A percentile compares a stretch with the other conserved stretches of the same genome.
phyloP scores from a whole-genome alignment of 1,140 invertebrate species.

The Drosophila eugracilis region DNA sequence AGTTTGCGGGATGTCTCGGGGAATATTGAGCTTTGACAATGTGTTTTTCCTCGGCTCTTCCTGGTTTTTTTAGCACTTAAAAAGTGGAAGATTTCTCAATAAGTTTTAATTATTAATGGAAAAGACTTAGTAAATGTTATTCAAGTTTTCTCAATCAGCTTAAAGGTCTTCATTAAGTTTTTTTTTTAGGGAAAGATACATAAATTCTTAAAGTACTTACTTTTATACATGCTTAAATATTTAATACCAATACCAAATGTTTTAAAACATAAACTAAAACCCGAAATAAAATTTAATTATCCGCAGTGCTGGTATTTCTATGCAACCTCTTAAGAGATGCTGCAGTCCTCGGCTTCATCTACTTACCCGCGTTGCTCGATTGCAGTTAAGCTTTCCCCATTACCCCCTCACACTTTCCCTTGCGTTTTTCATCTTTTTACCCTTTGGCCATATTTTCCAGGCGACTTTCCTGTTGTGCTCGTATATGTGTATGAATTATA shows the following conservation, averaged over 20 bases:
- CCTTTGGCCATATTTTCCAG: slow-evolving; percentile 50
- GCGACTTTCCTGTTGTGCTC: slow-evolving; percentile 60
- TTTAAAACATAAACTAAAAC: not conserved
- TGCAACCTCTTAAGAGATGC: slow-evolving; percentile 17
- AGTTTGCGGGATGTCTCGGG: slow-evolving; percentile 15
- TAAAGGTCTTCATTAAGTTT: too few species aligned
- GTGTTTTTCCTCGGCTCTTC: not conserved
- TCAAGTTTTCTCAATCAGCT: too few species aligned
- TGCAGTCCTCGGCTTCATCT: slow-evolving; percentile 21
- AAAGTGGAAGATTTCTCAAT: too few species aligned
- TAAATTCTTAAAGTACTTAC: too few species aligned
- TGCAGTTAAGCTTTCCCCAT: slow-evolving; percentile 42
- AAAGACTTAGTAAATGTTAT: too few species aligned
- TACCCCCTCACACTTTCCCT: slow-evolving; percentile 1
- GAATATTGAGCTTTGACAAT: not conserved
- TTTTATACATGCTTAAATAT: not conserved
- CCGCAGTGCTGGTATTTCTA: slow-evolving; percentile 35
- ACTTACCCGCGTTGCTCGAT: slow-evolving; percentile 50
- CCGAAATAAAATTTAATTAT: slow-evolving; percentile 8
- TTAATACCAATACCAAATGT: too few species aligned
- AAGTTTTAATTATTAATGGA: too few species aligned
- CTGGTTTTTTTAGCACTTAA: too few species aligned
- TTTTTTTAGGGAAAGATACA: too few species aligned
- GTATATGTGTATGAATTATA: slow-evolving; percentile 74
- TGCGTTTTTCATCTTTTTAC: slow-evolving; percentile 21